Conservation (phyloP, 2,888 invertebrate species). For the Sesia bembeciformis region DNA sequence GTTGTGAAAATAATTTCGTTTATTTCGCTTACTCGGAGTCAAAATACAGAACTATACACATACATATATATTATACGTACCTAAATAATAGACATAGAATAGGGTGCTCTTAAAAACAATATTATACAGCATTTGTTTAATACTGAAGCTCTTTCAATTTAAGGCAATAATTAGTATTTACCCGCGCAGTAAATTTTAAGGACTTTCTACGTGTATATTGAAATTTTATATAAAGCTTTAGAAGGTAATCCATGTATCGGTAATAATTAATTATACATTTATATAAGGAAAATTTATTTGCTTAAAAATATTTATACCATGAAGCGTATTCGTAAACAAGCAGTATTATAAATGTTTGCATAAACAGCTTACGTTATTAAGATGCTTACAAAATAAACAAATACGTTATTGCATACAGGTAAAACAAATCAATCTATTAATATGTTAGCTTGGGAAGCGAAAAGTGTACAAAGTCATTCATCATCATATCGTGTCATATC, state of each 20-base stretch:
- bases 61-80: neutral
- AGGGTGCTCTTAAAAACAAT: neutral
- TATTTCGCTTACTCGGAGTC: neutral
- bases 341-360: conserved; percentile 10
- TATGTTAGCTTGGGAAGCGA: conserved; percentile 13
- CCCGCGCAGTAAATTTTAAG: conserved; percentile 33
- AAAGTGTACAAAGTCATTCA: conserved; percentile 59
- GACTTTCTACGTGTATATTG: conserved; percentile 34
- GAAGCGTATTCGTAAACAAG: neutral
- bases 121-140: neutral
- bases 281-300: conserved; percentile 26
- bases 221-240: conserved; percentile 44
- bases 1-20: neutral
- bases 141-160: conserved; percentile 27
- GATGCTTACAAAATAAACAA: neutral
- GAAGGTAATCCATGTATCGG: conserved; percentile 7
- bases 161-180: conserved; percentile 54
- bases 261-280: conserved; percentile 25
- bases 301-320: conserved; percentile 28
- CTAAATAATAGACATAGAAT: neutral
- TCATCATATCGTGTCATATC: conserved; percentile 68
- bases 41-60: neutral
- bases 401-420: neutral
- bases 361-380: conserved; percentile 3
- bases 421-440: no score